Percentiles rank a stretch among this genome's conserved stretches.
These are phyloP conservation scores for Falco rusticolus DNA, from an alignment of 2,797 vertebrate genomes.

Conservation along the genomic window DNA sequence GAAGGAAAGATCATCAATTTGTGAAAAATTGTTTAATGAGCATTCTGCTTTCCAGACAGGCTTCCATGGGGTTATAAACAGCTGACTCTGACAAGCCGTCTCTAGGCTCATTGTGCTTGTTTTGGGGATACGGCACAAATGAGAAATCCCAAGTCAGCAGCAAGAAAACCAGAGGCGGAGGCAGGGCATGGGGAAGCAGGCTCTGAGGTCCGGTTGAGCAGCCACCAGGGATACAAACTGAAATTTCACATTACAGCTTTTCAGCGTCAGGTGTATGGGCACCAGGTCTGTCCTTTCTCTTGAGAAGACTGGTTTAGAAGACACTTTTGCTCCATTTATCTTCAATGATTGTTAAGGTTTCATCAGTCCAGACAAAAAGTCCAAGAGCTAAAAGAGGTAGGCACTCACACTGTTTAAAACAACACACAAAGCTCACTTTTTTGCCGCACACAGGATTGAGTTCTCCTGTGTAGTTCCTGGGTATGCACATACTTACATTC, in stretches of 20 bases:
- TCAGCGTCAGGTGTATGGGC: not conserved
- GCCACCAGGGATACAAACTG: not conserved
- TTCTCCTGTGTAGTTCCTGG: not conserved
- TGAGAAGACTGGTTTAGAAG: not conserved
- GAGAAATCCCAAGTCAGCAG: not conserved
- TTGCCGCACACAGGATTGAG: not conserved
- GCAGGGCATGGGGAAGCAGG: not conserved
- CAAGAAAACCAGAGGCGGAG: not conserved
- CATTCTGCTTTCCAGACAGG: not conserved
- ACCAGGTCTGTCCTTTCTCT: not conserved
- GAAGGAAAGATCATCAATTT: not conserved
- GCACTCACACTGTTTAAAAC: not conserved
- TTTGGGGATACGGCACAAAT: not conserved
- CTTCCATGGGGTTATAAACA: not conserved
- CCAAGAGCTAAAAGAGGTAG: not conserved
- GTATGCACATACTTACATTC: not conserved
- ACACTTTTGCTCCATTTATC: not conserved
- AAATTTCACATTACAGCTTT: not conserved
- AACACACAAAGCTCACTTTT: not conserved
- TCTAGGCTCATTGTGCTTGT: not conserved
- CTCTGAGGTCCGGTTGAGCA: not conserved
- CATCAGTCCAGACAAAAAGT: not conserved
- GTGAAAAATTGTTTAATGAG: constrained; percentile 36
- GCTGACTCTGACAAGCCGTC: not conserved
- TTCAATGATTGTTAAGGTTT: not conserved